Percentiles rank a stretch among this genome's conserved stretches.
These are phyloP conservation scores for Oryzias celebensis DNA, from an alignment of 2,113 vertebrate genomes.

Conservation along the genomic window DNA sequence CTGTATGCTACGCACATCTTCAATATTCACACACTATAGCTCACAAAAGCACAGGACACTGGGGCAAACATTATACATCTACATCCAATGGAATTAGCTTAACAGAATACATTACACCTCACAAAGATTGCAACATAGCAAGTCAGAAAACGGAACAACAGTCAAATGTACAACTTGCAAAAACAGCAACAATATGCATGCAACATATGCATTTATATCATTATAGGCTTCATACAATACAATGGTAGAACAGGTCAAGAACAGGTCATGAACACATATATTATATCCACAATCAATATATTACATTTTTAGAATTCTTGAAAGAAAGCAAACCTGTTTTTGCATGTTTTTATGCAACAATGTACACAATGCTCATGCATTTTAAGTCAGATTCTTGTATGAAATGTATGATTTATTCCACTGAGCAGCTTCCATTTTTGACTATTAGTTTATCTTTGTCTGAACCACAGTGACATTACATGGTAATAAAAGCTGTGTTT, in stretches of 20 bases:
- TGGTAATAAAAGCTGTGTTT: slow-evolving; percentile 12
- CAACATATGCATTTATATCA: slow-evolving; percentile 52
- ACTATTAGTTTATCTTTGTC: neutral
- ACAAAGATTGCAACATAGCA: slow-evolving; percentile 46
- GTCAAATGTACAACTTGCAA: slow-evolving; percentile 65
- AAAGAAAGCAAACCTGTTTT: slow-evolving; percentile 52
- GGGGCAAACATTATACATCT: slow-evolving; percentile 42
- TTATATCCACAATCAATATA: slow-evolving; percentile 78
- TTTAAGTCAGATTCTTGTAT: neutral
- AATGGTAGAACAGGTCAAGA: slow-evolving; percentile 52
- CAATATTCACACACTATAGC: slow-evolving; percentile 57
- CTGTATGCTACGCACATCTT: slow-evolving; percentile 56
- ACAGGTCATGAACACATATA: slow-evolving; percentile 51
- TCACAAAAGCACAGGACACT: slow-evolving; percentile 54
- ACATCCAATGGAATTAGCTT: slow-evolving; percentile 66
- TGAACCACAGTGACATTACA: slow-evolving; percentile 1
- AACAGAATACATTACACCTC: slow-evolving; percentile 50
- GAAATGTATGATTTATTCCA: slow-evolving; percentile 12
- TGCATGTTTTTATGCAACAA: slow-evolving; percentile 19
- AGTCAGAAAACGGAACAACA: slow-evolving; percentile 36
- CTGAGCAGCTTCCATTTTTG: neutral
- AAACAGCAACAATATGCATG: slow-evolving; percentile 63
- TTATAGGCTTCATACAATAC: slow-evolving; percentile 56
- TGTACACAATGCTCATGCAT: slow-evolving; percentile 16
- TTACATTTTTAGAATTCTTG: slow-evolving; percentile 70